Evolutionary conservation across 2,797 vertebrate species (phyloP).

Genomic region (Sciurus vulgaris): DNA sequence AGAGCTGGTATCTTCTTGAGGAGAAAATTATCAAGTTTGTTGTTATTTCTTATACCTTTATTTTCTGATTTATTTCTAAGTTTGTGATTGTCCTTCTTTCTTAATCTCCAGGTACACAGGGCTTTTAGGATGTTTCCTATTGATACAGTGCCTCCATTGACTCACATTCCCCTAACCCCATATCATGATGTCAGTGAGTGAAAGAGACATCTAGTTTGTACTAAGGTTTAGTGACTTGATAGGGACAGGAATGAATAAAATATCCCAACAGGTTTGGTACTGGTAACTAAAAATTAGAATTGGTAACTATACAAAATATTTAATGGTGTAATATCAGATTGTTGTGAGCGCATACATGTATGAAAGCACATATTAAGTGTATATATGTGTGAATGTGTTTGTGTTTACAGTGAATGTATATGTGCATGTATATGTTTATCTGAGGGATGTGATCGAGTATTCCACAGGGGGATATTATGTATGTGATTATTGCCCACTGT

Average conservation of each 20-base stretch:
- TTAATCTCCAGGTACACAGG: neutral
- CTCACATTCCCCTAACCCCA: neutral
- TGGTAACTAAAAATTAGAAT: constrained; percentile 41
- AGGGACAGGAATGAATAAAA: neutral
- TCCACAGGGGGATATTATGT: neutral
- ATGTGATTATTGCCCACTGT: neutral
- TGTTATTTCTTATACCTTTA: neutral
- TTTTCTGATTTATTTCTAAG: constrained; percentile 9
- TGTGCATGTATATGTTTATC: neutral
- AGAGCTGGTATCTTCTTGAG: neutral
- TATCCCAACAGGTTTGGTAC: neutral
- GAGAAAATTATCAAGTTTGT: neutral
- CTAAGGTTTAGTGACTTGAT: neutral
- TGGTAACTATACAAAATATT: constrained; percentile 4
- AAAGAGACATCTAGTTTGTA: neutral
- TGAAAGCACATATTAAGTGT: neutral
- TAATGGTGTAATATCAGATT: neutral
- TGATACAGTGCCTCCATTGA: neutral
- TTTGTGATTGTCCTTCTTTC: neutral
- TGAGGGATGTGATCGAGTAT: neutral
- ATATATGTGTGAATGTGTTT: neutral
- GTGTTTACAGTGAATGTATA: neutral
- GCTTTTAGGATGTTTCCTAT: neutral
- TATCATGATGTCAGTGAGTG: neutral
- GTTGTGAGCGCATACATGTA: neutral